Conservation (phyloP, 2,797 vertebrate species). For the Megaceryle alcyon region DNA sequence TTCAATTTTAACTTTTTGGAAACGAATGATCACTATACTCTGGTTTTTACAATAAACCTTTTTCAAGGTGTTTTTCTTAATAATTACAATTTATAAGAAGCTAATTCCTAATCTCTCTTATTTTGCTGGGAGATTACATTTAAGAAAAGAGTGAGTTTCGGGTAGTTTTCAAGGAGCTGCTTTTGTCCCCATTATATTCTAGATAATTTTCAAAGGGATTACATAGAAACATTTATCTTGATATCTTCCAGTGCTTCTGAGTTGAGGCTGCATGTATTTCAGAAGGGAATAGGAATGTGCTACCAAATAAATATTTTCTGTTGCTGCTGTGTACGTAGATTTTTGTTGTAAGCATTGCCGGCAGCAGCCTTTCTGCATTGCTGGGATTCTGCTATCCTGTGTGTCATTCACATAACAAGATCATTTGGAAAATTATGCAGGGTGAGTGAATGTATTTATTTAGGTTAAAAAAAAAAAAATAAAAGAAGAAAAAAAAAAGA, state of each 20-base stretch:
- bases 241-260: constrained; percentile 13
- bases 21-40: background rate
- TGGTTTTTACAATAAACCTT: background rate
- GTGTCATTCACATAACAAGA: constrained; percentile 30
- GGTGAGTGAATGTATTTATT: background rate
- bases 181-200: constrained; percentile 49
- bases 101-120: background rate
- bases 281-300: constrained; percentile 40
- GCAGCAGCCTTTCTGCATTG: constrained; percentile 26
- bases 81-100: background rate
- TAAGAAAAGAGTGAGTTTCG: constrained; percentile 25
- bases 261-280: background rate
- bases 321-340: constrained; percentile 43
- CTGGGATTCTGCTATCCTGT: constrained; percentile 9
- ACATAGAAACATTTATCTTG: constrained; percentile 51
- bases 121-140: constrained; percentile 36
- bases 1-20: constrained; percentile 58
- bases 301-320: constrained; percentile 56
- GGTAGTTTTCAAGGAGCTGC: constrained; percentile 53
- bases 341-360: constrained; percentile 25
- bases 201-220: constrained; percentile 49
- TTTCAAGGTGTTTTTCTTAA: constrained; percentile 37
- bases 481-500: too few species aligned
- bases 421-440: background rate
- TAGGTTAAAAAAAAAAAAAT: background rate